A percentile compares a stretch with the other conserved stretches of the same genome.
These are phyloP conservation scores for Macrobrachium nipponense DNA, from an alignment of 1,140 invertebrate genomes.

Conservation along the genomic window DNA sequence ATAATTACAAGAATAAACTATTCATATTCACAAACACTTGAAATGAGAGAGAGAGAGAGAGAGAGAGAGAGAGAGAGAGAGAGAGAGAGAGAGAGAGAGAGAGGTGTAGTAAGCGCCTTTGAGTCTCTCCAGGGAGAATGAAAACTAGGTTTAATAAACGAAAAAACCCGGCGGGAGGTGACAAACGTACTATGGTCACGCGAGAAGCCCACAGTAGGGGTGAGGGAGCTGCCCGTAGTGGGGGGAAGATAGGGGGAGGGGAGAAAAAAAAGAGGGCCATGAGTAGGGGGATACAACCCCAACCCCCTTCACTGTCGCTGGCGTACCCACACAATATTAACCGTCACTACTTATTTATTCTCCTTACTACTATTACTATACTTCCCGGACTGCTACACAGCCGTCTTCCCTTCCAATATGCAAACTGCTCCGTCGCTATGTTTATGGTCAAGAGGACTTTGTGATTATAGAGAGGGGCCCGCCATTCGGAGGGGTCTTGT, in stretches of 20 bases:
- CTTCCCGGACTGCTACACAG: neutral
- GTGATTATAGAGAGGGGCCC: constrained; percentile 34
- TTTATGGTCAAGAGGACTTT: constrained; percentile 33
- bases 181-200: neutral
- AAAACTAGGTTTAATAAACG: no score
- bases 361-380: constrained; percentile 3
- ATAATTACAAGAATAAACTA: no score
- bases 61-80: no score
- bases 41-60: no score
- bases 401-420: constrained; percentile 34
- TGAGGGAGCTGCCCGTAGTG: no score
- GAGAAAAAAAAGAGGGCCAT: neutral
- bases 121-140: no score
- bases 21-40: no score
- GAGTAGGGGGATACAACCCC: neutral
- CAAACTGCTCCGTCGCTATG: constrained; percentile 35
- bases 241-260: neutral
- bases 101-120: no score
- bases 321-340: neutral
- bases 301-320: neutral
- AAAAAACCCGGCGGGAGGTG: neutral
- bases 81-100: no score
- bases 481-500: neutral
- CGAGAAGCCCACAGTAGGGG: neutral
- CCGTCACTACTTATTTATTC: neutral